Percentiles rank a stretch among this genome's conserved stretches.
Evolutionary conservation across 1,140 invertebrate species (phyloP).

Genomic region (Bilobella aurantiaca): DNA sequence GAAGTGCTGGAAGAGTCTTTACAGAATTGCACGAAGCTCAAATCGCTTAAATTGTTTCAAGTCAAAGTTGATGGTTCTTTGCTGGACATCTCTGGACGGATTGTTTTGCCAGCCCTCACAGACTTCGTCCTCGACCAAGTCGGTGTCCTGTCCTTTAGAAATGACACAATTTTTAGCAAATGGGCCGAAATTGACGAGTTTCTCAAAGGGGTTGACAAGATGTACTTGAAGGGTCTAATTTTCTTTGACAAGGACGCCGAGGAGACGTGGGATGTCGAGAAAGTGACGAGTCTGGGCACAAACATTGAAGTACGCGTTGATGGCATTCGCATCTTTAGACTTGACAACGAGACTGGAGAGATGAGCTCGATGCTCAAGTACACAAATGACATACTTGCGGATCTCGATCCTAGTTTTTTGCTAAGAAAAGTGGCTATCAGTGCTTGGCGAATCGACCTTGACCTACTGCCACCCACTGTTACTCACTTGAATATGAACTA

Average conservation of each 20-base stretch:
- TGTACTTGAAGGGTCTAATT: background rate
- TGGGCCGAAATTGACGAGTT: conserved; percentile 11
- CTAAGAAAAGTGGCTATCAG: conserved; percentile 1
- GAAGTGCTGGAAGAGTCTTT: background rate
- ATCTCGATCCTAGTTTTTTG: conserved; percentile 1
- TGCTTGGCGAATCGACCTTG: conserved; percentile 5
- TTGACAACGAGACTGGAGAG: conserved; percentile 1
- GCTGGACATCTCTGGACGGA: background rate
- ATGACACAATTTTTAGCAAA: conserved; percentile 6
- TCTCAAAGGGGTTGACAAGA: conserved; percentile 5
- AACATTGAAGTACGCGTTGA: background rate
- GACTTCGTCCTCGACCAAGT: conserved; percentile 3
- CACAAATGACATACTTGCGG: background rate
- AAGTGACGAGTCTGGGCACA: background rate
- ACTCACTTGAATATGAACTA: conserved; percentile 12
- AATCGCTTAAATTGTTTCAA: conserved; percentile 1
- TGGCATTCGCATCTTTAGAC: background rate
- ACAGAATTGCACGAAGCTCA: conserved; percentile 5
- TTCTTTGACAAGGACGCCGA: conserved; percentile 6
- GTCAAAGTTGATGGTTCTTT: conserved; percentile 1
- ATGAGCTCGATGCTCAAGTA: conserved; percentile 10
- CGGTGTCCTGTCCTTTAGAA: conserved; percentile 1
- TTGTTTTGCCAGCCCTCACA: background rate
- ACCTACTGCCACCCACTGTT: background rate
- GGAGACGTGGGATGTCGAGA: background rate